Conservation (phyloP, 1,140 invertebrate species). For the Bombus soroeensis region DNA sequence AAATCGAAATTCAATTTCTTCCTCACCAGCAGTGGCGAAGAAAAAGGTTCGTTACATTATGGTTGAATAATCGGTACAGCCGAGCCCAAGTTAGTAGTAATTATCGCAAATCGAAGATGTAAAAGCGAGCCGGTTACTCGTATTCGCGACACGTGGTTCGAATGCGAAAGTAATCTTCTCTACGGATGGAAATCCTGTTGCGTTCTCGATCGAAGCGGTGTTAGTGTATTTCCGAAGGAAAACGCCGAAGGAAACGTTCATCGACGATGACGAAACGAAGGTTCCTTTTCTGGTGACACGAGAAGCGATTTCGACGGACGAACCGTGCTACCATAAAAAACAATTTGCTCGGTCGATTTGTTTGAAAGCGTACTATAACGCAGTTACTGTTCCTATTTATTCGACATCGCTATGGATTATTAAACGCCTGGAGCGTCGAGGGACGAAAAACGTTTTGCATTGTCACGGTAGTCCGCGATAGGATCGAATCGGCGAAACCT, state of each 20-base stretch:
- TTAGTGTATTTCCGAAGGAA: neutral
- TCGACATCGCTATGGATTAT: slow-evolving; percentile 9
- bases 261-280: neutral
- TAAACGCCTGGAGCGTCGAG: neutral
- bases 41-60: neutral
- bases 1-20: neutral
- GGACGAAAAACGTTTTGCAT: slow-evolving; percentile 2
- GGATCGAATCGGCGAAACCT: neutral
- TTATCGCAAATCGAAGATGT: no score
- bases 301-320: neutral
- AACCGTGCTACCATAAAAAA: slow-evolving; percentile 9
- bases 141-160: neutral
- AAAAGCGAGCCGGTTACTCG: neutral
- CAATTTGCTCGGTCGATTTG: slow-evolving; percentile 28
- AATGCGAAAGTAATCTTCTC: neutral
- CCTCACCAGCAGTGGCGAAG: neutral
- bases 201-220: neutral
- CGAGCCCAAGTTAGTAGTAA: no score
- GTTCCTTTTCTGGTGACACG: neutral
- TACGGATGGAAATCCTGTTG: neutral
- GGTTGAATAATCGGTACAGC: no score
- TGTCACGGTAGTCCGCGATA: neutral
- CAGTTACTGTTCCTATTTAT: slow-evolving; percentile 13
- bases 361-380: slow-evolving; percentile 21
- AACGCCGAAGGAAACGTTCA: neutral